phyloP scores from a whole-genome alignment of 2,797 vertebrate genomes.

The Podarcis siculus region DNA sequence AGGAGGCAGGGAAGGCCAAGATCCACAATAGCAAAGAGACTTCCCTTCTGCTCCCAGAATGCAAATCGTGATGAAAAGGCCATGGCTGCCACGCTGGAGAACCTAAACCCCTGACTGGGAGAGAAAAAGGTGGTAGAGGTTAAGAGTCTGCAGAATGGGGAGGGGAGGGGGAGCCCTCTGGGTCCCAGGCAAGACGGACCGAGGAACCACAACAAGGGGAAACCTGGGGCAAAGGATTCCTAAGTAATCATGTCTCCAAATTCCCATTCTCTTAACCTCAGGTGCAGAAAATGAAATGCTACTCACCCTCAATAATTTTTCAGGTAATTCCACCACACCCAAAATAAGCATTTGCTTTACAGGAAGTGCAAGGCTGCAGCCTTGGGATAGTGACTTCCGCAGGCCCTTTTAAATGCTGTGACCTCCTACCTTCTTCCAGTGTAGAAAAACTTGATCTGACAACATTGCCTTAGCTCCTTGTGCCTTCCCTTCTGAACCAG shows the following conservation, averaged over 20 bases:
- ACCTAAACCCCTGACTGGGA: conserved; percentile 72
- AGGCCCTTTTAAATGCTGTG: background rate
- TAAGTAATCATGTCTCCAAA: background rate
- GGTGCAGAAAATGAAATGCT: background rate
- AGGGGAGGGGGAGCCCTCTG: background rate
- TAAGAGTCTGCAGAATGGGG: background rate
- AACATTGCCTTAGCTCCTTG: background rate
- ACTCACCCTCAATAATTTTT: background rate
- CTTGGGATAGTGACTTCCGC: background rate
- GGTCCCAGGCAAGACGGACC: too few species aligned
- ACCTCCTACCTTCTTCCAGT: too few species aligned
- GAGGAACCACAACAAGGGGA: background rate
- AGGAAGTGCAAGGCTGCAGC: background rate
- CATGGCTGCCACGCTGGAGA: conserved; percentile 81
- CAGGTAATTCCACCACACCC: background rate
- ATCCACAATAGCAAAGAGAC: conserved; percentile 73
- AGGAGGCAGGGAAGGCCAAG: conserved; percentile 79
- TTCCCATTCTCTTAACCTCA: background rate
- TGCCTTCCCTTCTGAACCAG: background rate
- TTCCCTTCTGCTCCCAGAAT: conserved; percentile 99
- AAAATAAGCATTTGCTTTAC: conserved; percentile 33
- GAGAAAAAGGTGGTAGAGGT: conserved; percentile 12
- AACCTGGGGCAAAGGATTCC: background rate
- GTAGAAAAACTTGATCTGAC: background rate
- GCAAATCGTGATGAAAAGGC: conserved; percentile 98